Percentiles rank a stretch among this genome's conserved stretches.
Conservation (phyloP, 1,140 invertebrate species). For the Antheraea pernyi region DNA sequence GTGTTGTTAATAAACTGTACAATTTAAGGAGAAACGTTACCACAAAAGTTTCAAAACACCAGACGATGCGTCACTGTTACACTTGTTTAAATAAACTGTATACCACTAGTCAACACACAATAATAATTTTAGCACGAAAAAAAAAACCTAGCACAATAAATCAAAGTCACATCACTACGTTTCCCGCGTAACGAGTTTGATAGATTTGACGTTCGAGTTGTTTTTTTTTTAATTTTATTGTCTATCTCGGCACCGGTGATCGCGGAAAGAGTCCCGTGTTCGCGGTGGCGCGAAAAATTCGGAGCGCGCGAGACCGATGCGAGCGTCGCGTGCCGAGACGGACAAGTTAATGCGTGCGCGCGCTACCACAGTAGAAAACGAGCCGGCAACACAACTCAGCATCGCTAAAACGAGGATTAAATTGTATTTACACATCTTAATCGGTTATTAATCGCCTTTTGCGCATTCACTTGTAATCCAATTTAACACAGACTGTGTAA, state of each 20-base stretch:
- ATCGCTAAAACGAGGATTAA: slow-evolving; percentile 27
- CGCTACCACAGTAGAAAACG: slow-evolving; percentile 44
- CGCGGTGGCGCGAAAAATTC: slow-evolving; percentile 56
- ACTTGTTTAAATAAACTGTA: slow-evolving; percentile 51
- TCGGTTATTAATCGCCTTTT: neutral
- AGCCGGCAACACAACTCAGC: slow-evolving; percentile 43
- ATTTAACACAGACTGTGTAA: neutral
- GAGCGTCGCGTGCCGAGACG: slow-evolving; percentile 64
- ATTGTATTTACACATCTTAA: neutral
- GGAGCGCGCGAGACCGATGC: slow-evolving; percentile 47
- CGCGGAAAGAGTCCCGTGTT: slow-evolving; percentile 34
- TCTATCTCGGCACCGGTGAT: slow-evolving; percentile 15
- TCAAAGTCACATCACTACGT: slow-evolving; percentile 14
- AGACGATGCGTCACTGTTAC: slow-evolving; percentile 18
- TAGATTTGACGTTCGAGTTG: neutral
- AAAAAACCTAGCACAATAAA: slow-evolving; percentile 21
- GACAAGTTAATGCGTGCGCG: slow-evolving; percentile 50
- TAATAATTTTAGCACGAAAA: slow-evolving; percentile 12
- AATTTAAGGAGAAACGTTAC: neutral
- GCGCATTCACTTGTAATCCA: neutral
- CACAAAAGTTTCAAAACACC: neutral
- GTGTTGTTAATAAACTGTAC: too few species aligned
- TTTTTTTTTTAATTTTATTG: neutral
- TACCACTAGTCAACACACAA: slow-evolving; percentile 32
- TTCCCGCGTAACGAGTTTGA: slow-evolving; percentile 12